Base-by-base conservation (phyloP, 2,797 vertebrate genomes). In the Mionectes olivaceus region DNA sequence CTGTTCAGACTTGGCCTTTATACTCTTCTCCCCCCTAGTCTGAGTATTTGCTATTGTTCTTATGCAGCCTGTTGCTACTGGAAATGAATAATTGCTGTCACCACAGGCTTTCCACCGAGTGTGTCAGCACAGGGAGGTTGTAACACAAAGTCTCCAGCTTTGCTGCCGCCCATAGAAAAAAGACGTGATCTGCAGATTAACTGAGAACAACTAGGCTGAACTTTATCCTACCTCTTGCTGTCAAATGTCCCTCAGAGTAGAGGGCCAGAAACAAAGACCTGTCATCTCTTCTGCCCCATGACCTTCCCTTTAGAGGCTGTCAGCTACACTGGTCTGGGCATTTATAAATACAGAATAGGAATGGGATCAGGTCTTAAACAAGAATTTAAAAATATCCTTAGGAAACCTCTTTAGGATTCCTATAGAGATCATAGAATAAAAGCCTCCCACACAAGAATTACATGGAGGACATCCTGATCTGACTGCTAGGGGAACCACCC, bases 1-100 rank as follows among this genome's bases (percentile, higher is more conserved):
- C 88, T 86, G 77, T 37, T 90, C 59, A 30, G 24, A 76, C 64
- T 83, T 43, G 74, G 90, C 90, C 93, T 95, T 96, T 91, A 56
- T 5, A 44, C 61, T 24, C 60, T 18, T 7, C 27, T 21, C n/a
- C 39, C 22, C 25, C 12, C 19, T 28, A 1, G 10, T 32, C 35
- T 65, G 73, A 49, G 64, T 83, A 49, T 44, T 88, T 1, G 7
- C 69, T 86, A 61, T 90, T 94, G 87, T 89, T 83, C 79, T 64
- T 55, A 49, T 7, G 69, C 2, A 8, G 82, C 57, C 50, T 71
- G 50, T 65, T 88, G 91, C 87, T 81, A 75, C 82, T 94, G 85
- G 65, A 94, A 93, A 89, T 56, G 84, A 95, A 61, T 87, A 95
- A 93, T 6, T 71, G 78, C 84, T 92, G 91, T 86, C 94, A 93